Evolutionary conservation across 2,797 vertebrate genomes (phyloP).

Genomic region (Muraenolepis orangiensis): DNA sequence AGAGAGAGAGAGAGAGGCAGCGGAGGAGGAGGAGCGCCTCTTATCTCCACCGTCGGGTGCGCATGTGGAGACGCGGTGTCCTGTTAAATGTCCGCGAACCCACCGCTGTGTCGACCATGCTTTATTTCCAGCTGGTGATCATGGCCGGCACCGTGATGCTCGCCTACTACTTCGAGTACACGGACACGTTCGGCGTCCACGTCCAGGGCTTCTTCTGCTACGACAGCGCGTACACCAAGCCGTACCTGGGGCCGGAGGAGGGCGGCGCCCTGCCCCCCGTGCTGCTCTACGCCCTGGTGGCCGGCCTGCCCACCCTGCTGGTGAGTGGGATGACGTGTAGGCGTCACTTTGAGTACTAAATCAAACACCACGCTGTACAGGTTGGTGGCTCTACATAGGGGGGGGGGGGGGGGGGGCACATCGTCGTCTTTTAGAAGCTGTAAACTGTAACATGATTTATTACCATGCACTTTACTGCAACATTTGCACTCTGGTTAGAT

Average conservation of each 20-base stretch:
- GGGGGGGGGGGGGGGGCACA: too few species aligned
- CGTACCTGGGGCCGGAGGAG: slow-evolving; percentile 93
- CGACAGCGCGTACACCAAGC: slow-evolving; percentile 90
- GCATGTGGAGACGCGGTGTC: slow-evolving; percentile 20
- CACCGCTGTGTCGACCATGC: slow-evolving; percentile 74
- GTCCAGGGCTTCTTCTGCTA: slow-evolving; percentile 98
- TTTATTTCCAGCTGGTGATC: slow-evolving; percentile 94
- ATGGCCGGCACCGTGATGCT: slow-evolving; percentile 98
- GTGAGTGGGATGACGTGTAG: too few species aligned
- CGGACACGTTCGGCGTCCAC: slow-evolving; percentile 95
- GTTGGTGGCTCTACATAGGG: background rate
- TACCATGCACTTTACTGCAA: too few species aligned
- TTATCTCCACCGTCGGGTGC: background rate
- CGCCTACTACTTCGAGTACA: slow-evolving; percentile 98
- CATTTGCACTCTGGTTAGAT: too few species aligned
- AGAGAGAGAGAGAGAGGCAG: slow-evolving; percentile 8
- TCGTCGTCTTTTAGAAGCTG: too few species aligned
- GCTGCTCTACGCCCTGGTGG: slow-evolving; percentile 87
- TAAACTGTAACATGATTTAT: too few species aligned
- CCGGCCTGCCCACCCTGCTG: slow-evolving; percentile 88
- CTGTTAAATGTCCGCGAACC: slow-evolving; percentile 50
- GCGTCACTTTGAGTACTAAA: too few species aligned
- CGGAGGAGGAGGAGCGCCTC: slow-evolving; percentile 3
- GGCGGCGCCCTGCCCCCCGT: slow-evolving; percentile 88
- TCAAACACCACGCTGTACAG: too few species aligned